Percentiles rank a stretch among this genome's conserved stretches.
Conservation (phyloP, 2,113 vertebrate species). For the Dinomys branickii region DNA sequence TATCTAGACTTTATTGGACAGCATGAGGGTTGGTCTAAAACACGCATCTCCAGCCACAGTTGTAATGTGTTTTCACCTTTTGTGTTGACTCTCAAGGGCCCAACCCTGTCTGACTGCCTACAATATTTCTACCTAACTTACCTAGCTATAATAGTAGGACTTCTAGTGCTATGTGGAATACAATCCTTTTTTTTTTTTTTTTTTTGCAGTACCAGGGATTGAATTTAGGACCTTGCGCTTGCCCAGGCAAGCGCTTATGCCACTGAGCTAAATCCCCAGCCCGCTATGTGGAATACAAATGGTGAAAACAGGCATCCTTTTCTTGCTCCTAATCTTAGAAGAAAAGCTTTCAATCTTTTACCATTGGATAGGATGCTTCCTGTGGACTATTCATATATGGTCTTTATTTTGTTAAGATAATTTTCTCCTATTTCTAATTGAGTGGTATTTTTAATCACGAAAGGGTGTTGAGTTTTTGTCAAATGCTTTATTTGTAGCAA, state of each 20-base stretch:
- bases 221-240: too few relatives aligned
- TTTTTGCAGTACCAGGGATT: too few relatives aligned
- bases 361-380: neutral
- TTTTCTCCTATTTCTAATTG: neutral
- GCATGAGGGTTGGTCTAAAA: neutral
- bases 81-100: too few relatives aligned
- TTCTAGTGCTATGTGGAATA: neutral
- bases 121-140: too few relatives aligned
- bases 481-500: neutral
- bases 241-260: too few relatives aligned
- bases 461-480: neutral
- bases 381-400: neutral
- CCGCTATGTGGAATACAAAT: neutral
- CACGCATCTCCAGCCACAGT: neutral
- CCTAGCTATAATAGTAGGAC: neutral
- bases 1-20: neutral
- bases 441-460: neutral
- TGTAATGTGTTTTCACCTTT: too few relatives aligned
- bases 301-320: neutral
- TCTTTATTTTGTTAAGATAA: neutral
- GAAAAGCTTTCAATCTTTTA: neutral
- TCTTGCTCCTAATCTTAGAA: neutral
- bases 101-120: too few relatives aligned
- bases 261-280: too few relatives aligned
- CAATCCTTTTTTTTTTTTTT: too few relatives aligned